Evolutionary conservation across 92 coral and sea anemone genomes (phyloP), one percentile per base, ranked within the genome.

Genomic region (Actinostola sp.): DNA sequence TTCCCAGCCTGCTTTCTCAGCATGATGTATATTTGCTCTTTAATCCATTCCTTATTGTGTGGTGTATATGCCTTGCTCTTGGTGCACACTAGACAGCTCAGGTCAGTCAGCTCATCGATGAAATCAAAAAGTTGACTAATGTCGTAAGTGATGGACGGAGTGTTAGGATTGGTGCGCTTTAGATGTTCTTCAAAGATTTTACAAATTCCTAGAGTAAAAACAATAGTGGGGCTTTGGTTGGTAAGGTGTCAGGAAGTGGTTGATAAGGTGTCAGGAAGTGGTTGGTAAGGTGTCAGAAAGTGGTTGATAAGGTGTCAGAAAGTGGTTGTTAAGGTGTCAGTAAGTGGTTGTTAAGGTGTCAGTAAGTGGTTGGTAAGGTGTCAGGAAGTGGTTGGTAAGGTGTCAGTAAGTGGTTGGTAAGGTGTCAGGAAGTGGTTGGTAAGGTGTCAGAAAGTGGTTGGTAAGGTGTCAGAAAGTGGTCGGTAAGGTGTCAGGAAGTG

Each of bases 131-230:
- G 84, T 36, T 94, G 98, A 54, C 98, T 94, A 42, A 94, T 94
- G 78, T 94, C 98, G 34, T 94, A 94, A 0, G 98, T 94, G 60
- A 94, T 94, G 34, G 98, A 94, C 3, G 98, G 98, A 15, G 93
- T 85, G 86, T 79, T 85, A 17, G 98, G 98, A 55, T 94, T 94
- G 38, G 94, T 76, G 35, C 91, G 82, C 78, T 94, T 94, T 39
- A 94, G 87, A 52, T 94, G 94, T 54, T 94, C 98, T 66, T 94
- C 98, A 80, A 91, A 94, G 69, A 94, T 94, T 64, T 94, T 94
- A 78, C 98, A 94, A 2, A 94, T 91, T 63, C 98, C 98, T 94
- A 11, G 57, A 25, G 35, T 28, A 26, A 46, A 36, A 34, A 20
- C 12, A 31, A 62, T 1, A 61, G 21, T 36, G 11, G 42, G 42